Percentiles rank a stretch among this genome's conserved stretches.
phyloP scores from a whole-genome alignment of 1,140 invertebrate species.

The Pseudoatta argentina region DNA sequence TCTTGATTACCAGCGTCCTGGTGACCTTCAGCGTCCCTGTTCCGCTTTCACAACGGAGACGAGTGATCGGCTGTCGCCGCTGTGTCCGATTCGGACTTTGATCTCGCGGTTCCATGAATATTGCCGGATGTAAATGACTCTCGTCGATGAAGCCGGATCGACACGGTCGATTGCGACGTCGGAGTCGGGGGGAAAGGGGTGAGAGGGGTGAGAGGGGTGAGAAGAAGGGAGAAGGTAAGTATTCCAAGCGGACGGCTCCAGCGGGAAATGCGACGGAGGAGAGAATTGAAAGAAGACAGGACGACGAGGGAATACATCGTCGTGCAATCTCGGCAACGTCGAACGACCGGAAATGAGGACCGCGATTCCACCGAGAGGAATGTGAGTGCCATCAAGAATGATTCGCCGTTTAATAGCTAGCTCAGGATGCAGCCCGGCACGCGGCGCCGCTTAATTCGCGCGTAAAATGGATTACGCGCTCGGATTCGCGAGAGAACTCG shows the following conservation, averaged over 20 bases:
- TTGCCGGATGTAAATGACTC: slow-evolving; percentile 64
- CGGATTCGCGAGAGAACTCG: slow-evolving; percentile 36
- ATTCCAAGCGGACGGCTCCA: slow-evolving; percentile 3
- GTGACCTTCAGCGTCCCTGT: neutral
- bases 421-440: slow-evolving; percentile 34
- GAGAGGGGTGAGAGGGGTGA: neutral
- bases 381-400: slow-evolving; percentile 5
- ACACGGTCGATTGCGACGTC: slow-evolving; percentile 37
- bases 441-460: slow-evolving; percentile 54
- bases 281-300: neutral
- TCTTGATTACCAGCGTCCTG: slow-evolving; percentile 53
- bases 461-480: slow-evolving; percentile 61
- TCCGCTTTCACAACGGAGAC: neutral
- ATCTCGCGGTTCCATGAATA: slow-evolving; percentile 55
- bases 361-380: slow-evolving; percentile 41
- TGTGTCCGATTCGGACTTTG: slow-evolving; percentile 49
- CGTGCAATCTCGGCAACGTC: slow-evolving; percentile 62
- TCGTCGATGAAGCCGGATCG: slow-evolving; percentile 19
- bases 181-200: neutral
- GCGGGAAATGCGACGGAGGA: neutral
- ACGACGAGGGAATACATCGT: slow-evolving; percentile 63
- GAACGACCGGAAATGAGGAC: slow-evolving; percentile 58
- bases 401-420: slow-evolving; percentile 51
- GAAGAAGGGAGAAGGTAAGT: slow-evolving; percentile 8
- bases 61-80: neutral